A percentile compares a stretch with the other conserved stretches of the same genome.
Conservation (phyloP, 2,113 vertebrate species). For the Passer montanus region DNA sequence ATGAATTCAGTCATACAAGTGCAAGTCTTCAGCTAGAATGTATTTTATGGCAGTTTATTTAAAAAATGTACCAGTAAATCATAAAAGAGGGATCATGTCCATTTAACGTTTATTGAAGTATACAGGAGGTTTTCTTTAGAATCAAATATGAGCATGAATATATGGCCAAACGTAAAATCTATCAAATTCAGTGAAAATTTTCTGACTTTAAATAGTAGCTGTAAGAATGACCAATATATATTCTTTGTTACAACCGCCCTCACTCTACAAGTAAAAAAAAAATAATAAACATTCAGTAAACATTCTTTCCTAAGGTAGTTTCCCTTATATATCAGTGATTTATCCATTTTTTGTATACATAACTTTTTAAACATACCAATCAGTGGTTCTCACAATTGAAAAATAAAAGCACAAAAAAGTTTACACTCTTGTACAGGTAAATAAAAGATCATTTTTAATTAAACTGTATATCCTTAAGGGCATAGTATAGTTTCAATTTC, state of each 20-base stretch:
- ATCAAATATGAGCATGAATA: slow-evolving; percentile 88
- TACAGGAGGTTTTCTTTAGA: slow-evolving; percentile 86
- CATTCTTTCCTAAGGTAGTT: slow-evolving; percentile 96
- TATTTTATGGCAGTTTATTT: slow-evolving; percentile 84
- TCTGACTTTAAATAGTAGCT: slow-evolving; percentile 89
- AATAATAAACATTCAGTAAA: slow-evolving; percentile 95
- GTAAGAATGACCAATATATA: slow-evolving; percentile 94
- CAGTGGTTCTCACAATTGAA: slow-evolving; percentile 99
- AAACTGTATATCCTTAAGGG: slow-evolving; percentile 89
- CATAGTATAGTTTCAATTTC: slow-evolving; percentile 88
- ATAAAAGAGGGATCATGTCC: slow-evolving; percentile 87
- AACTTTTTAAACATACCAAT: slow-evolving; percentile 99
- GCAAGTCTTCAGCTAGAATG: slow-evolving; percentile 80
- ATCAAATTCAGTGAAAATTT: slow-evolving; percentile 85
- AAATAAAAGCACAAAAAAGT: slow-evolving; percentile 98
- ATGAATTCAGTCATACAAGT: slow-evolving; percentile 87
- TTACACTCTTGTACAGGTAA: slow-evolving; percentile 99
- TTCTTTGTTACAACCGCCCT: slow-evolving; percentile 90
- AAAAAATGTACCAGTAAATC: slow-evolving; percentile 90
- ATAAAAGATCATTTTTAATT: slow-evolving; percentile 93
- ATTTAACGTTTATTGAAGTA: slow-evolving; percentile 93
- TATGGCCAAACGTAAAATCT: slow-evolving; percentile 84
- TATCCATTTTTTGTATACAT: slow-evolving; percentile 95
- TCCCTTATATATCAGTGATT: slow-evolving; percentile 97
- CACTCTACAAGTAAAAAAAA: slow-evolving; percentile 88